Conservation (phyloP, 2,797 vertebrate species). For the Urophycis tenuis region DNA sequence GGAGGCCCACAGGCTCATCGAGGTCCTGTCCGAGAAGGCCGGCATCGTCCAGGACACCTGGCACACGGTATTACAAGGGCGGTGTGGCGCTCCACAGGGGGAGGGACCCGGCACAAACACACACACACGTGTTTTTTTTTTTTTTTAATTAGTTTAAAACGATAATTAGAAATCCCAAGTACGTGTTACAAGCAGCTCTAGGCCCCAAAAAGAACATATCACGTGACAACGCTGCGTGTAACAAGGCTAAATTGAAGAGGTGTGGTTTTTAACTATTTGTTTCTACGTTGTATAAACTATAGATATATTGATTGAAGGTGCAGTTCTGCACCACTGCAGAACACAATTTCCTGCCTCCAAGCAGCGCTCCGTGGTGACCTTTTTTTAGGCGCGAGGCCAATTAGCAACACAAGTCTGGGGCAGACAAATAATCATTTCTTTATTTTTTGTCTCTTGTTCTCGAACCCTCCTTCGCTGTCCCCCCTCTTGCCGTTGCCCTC, state of each 20-base stretch:
- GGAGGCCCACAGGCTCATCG: constrained; percentile 85
- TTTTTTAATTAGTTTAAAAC: background rate
- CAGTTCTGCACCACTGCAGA: background rate
- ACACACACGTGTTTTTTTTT: too few species aligned
- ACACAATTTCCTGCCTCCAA: background rate
- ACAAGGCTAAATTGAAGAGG: background rate
- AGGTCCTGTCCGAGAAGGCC: constrained; percentile 85
- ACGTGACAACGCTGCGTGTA: background rate
- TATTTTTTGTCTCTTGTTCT: background rate
- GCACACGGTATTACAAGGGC: constrained; percentile 78
- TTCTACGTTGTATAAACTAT: background rate
- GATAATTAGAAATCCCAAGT: too few species aligned
- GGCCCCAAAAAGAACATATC: background rate
- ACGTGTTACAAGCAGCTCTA: too few species aligned
- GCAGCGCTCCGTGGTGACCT: background rate
- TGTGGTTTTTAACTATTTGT: background rate
- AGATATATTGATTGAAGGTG: background rate
- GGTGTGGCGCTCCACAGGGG: too few species aligned
- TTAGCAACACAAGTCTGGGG: background rate
- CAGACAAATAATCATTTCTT: background rate
- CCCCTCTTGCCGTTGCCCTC: background rate
- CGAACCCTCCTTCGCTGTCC: background rate
- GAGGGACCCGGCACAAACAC: too few species aligned
- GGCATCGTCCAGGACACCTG: constrained; percentile 85
- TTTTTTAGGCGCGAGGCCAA: background rate